These are phyloP conservation scores for Limnothrissa miodon DNA, from an alignment of 2,113 vertebrate species.

Conservation along the genomic window DNA sequence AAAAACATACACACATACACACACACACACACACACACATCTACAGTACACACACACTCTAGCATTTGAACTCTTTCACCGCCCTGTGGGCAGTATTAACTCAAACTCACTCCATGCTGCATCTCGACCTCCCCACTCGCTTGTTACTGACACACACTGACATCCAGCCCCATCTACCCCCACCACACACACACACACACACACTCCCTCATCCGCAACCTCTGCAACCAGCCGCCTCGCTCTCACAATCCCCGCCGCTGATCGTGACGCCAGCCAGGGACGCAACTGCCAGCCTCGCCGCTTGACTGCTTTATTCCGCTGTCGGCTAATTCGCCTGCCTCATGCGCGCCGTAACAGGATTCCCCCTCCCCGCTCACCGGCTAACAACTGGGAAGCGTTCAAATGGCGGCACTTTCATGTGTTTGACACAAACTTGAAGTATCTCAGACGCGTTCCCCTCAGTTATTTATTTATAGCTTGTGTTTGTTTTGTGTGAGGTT, in stretches of 20 bases:
- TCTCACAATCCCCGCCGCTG: neutral
- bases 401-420: neutral
- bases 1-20: slow-evolving; percentile 19
- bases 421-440: neutral
- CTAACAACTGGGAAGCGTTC: neutral
- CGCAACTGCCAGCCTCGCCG: neutral
- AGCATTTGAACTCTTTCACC: slow-evolving; percentile 1
- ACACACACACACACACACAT: neutral
- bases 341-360: neutral
- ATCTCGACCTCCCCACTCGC: slow-evolving; percentile 11
- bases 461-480: neutral
- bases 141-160: neutral
- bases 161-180: neutral
- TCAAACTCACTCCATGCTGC: neutral
- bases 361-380: neutral
- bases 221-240: neutral
- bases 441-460: neutral
- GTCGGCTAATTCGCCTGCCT: neutral
- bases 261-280: neutral
- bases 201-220: neutral
- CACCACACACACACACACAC: neutral
- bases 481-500: neutral
- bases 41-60: neutral
- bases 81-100: slow-evolving; percentile 20
- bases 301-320: neutral